Base-by-base conservation (phyloP, 64 coral and sea anemone genomes). In the Dendronephthya gigantea region DNA sequence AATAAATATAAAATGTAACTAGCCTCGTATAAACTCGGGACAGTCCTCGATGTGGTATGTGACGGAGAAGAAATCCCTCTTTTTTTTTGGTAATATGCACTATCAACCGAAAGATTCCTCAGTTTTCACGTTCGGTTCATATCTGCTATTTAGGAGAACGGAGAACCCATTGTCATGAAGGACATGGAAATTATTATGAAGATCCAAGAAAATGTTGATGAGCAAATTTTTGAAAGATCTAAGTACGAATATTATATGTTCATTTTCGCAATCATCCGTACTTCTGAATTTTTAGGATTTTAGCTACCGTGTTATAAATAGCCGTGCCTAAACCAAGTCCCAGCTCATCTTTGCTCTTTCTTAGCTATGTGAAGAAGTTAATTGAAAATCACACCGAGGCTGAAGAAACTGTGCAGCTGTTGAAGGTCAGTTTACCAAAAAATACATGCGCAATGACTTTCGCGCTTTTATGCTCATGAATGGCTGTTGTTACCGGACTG, bases 301-400 rank as follows among this genome's bases (percentile, higher is more conserved):
- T 14, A 2, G 51, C 51, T 19, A 75, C 19, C 12, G 47, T 35
- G 40, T 50, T 40, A 13, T 36, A 45, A 6, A 45, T 45, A 45
- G 11, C 11, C 11, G 41, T 45, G 4, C 11, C 11, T 45, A 4
- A 45, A 45, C 11, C 41, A 45, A 45, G 11, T 6, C 41, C n/a
- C 41, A 45, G 11, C 41, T 45, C 11, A 45, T 45, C 41, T 45
- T 45, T 45, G 11, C 27, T 79, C 23, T 35, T 30, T 50, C 30
- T 22, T 36, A 96, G 93, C 25, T 98, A 98, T 65, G 50, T 93
- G 38, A 98, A 98, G 82, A 98, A 98, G 84, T 86, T 98, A 16
- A 89, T 98, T 62, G 95, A 98, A 88, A 91, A 98, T 82, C 91
- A 86, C 28, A 93, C 95, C 9, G 82, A 89, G 3, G 89, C 95